phyloP scores from a whole-genome alignment of 1,140 invertebrate genomes.

The Melitaea cinxia region DNA sequence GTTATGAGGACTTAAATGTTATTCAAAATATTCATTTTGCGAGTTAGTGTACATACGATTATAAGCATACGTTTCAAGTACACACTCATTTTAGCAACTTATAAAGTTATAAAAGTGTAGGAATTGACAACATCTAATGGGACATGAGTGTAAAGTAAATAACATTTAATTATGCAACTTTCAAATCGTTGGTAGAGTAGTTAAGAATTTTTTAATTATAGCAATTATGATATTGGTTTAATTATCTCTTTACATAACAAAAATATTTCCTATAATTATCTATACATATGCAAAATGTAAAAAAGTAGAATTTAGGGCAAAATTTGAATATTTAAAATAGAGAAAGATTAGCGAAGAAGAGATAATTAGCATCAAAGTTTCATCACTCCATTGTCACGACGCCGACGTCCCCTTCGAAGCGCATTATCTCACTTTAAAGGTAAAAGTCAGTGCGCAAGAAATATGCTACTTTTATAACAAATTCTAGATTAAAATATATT shows the following conservation, averaged over 20 bases:
- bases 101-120: not conserved
- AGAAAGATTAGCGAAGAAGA: slow-evolving; percentile 39
- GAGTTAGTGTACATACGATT: too few relatives aligned
- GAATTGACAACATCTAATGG: not conserved
- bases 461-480: too few relatives aligned
- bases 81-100: too few relatives aligned
- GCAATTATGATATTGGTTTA: not conserved
- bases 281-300: slow-evolving; percentile 7
- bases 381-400: slow-evolving; percentile 47
- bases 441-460: not conserved
- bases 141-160: not conserved
- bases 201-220: not conserved
- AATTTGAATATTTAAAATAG: slow-evolving; percentile 33
- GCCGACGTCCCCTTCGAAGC: slow-evolving; percentile 40
- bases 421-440: slow-evolving; percentile 28
- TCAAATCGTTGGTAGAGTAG: not conserved
- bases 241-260: slow-evolving; percentile 2
- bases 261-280: not conserved
- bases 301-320: slow-evolving; percentile 15
- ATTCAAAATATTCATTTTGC: too few relatives aligned
- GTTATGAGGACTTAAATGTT: too few relatives aligned
- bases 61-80: too few relatives aligned
- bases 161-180: not conserved
- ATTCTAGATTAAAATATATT: too few relatives aligned
- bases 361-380: slow-evolving; percentile 43